Percentiles rank a stretch among this genome's conserved stretches.
phyloP scores from a whole-genome alignment of 1,140 invertebrate species.

The Pemphigus obesinymphae region DNA sequence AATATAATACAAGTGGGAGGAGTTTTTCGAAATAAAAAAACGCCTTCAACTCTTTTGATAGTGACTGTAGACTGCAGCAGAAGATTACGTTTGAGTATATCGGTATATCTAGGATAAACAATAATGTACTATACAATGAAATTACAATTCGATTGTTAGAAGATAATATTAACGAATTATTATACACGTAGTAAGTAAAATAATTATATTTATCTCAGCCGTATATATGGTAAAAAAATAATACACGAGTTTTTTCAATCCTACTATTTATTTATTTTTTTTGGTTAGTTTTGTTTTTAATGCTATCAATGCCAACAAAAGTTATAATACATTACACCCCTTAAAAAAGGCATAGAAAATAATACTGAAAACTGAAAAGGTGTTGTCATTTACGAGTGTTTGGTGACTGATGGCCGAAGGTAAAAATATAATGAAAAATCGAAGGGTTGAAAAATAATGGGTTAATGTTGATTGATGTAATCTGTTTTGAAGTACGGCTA shows the following conservation, averaged over 20 bases:
- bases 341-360: neutral
- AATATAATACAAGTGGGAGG: constrained; percentile 27
- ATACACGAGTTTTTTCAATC: too few species aligned
- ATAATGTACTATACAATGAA: neutral
- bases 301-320: too few species aligned
- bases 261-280: too few species aligned
- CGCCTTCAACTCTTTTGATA: constrained; percentile 21
- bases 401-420: constrained; percentile 28
- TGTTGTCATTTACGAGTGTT: constrained; percentile 39
- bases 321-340: neutral
- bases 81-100: neutral
- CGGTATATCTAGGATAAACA: neutral
- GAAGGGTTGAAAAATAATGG: constrained; percentile 27
- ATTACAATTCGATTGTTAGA: neutral
- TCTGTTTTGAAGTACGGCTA: constrained; percentile 34
- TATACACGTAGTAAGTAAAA: neutral
- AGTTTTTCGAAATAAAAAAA: constrained; percentile 7
- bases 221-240: too few species aligned
- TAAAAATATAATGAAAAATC: constrained; percentile 34
- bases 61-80: too few species aligned
- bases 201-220: too few species aligned
- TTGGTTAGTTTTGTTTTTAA: neutral
- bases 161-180: neutral
- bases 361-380: constrained; percentile 12
- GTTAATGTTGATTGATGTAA: constrained; percentile 40